phyloP scores from a whole-genome alignment of 2,113 vertebrate species.

The Oreochromis aureus region DNA sequence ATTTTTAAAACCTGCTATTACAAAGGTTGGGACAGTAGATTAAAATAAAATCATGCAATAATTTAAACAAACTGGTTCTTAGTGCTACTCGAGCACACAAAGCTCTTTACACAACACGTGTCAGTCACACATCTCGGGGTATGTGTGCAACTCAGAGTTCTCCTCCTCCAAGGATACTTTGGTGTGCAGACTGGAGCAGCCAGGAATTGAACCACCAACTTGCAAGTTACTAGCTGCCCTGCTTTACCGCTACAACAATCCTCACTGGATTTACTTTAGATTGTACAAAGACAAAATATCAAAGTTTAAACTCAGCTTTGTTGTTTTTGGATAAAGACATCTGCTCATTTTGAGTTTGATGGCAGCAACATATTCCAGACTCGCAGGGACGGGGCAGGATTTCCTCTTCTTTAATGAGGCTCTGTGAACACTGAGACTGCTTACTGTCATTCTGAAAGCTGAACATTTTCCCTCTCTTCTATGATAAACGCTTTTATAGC shows the following conservation, averaged over 20 bases:
- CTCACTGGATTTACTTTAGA: not conserved
- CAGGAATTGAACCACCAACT: not conserved
- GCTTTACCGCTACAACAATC: not conserved
- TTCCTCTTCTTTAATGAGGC: not conserved
- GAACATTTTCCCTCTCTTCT: not conserved
- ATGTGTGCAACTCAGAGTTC: accelerated
- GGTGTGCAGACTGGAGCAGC: accelerated
- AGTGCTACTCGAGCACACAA: not conserved
- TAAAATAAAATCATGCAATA: not conserved
- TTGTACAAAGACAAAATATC: accelerated
- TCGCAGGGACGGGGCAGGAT: accelerated
- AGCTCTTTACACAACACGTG: not conserved
- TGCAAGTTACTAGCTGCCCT: not conserved
- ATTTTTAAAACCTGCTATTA: not conserved
- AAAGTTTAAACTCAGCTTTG: not conserved
- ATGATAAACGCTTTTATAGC: accelerated
- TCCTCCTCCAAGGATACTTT: accelerated
- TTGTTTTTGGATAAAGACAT: not conserved
- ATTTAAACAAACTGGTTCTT: not conserved
- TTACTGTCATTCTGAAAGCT: accelerated
- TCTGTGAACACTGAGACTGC: accelerated
- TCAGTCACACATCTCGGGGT: accelerated
- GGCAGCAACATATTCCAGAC: not conserved
- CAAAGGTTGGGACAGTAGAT: not conserved
- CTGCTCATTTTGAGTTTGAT: not conserved